A percentile compares a stretch with the other conserved stretches of the same genome.
phyloP scores from a whole-genome alignment of 2,797 vertebrate genomes.

The Valencia hispanica region DNA sequence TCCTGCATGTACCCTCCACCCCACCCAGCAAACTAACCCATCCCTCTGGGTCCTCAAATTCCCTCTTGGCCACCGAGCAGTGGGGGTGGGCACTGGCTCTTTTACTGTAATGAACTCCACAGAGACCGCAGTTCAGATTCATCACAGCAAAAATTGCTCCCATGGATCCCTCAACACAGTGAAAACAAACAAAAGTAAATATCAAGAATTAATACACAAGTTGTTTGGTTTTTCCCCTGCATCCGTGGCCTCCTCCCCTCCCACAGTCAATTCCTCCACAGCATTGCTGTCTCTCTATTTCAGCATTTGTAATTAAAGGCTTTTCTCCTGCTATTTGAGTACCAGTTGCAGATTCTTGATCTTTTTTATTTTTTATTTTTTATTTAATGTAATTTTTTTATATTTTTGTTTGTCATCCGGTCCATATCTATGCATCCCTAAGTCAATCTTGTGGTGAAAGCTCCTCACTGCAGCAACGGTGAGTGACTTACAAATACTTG shows the following conservation, averaged over 20 bases:
- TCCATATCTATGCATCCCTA: constrained; percentile 47
- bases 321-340: neutral
- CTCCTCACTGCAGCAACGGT: constrained; percentile 62
- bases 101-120: constrained; percentile 82
- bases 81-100: constrained; percentile 55
- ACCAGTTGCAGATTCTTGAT: constrained; percentile 6
- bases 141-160: constrained; percentile 79
- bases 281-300: neutral
- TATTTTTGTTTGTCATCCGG: constrained; percentile 23
- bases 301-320: constrained; percentile 8
- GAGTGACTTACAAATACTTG: neutral
- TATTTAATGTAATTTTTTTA: no score
- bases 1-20: constrained; percentile 25
- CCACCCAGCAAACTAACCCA: constrained; percentile 44
- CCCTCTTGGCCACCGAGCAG: constrained; percentile 64
- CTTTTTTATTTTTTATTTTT: neutral
- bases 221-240: constrained; percentile 40
- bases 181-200: constrained; percentile 82
- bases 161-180: constrained; percentile 70
- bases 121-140: constrained; percentile 77
- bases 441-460: constrained; percentile 81
- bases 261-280: constrained; percentile 9
- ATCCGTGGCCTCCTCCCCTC: constrained; percentile 29
- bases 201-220: constrained; percentile 73
- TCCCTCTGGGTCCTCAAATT: constrained; percentile 62